Evolutionary conservation across 2,888 invertebrate species (phyloP).

Genomic region (Tetranychus piercei): DNA sequence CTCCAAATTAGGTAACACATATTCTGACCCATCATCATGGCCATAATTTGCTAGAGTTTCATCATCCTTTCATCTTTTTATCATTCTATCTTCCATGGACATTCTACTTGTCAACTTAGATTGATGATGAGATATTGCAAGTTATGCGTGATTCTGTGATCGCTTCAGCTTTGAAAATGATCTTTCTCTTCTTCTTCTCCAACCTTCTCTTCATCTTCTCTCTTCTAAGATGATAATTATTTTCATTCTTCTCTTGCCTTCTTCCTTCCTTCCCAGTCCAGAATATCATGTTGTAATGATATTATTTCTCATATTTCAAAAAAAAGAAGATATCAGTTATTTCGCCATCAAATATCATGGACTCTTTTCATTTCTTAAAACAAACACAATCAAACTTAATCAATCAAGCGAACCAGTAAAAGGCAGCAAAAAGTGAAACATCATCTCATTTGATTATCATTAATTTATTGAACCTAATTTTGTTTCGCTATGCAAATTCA

Average conservation of each 20-base stretch:
- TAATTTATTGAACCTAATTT: too few relatives aligned
- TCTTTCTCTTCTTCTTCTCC: neutral
- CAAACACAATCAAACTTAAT: neutral
- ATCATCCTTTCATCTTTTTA: neutral
- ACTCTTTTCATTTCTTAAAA: neutral
- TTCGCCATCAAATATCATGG: neutral
- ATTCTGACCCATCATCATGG: neutral
- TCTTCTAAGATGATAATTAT: neutral
- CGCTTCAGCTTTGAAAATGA: neutral
- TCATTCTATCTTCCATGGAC: neutral
- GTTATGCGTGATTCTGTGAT: neutral
- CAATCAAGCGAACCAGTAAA: neutral
- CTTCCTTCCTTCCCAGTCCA: neutral
- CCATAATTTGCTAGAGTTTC: neutral
- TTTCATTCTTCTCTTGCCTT: neutral
- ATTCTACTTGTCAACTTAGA: neutral
- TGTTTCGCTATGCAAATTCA: too few relatives aligned
- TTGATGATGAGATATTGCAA: neutral
- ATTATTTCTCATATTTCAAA: slow-evolving; percentile 1
- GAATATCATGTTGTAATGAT: neutral
- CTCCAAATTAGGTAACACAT: neutral
- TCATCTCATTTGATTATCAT: too few relatives aligned
- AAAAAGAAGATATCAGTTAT: neutral
- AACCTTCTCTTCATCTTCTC: neutral
- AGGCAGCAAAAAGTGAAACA: too few relatives aligned